Base-by-base conservation (phyloP, 2,113 vertebrate species). In the Psophia crepitans region DNA sequence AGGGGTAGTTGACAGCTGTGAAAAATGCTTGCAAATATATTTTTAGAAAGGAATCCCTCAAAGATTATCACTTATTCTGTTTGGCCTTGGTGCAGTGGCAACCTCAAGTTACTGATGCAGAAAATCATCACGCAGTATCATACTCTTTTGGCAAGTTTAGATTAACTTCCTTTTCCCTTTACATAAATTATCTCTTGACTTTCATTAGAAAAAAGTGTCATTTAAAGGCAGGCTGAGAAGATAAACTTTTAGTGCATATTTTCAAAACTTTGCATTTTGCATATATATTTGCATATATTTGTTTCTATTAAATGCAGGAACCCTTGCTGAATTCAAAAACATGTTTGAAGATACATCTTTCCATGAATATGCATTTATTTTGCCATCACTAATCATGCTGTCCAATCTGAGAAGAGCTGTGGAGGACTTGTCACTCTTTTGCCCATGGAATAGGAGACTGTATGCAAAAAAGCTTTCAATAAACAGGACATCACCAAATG, bases 41-140 rank as follows among this genome's bases (percentile, higher is more conserved):
- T 93, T 95, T 96, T 96, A 96, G 94, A 95, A 96, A 81, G 84
- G 76, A 97, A 96, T 96, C 6, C 11, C 51, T 70, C 46, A 27
- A 86, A 86, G 58, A 73, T 88, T 96, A 51, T 54, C 16, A 63
- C 77, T 65, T 77, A 66, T 83, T 96, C 64, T 49, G 17, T 32
- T 66, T 89, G 86, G 64, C 68, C 51, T 81, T 75, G 46, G 7
- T 68, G 48, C 26, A 66, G 51, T 51, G 56, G 84, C 76, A 70
- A 84, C 84, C 54, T 60, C 44, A 14, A 27, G 56, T 68, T 37
- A 32, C 57, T n/a, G 48, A 44, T 54, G 12, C 28, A 81, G 71
- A 94, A 83, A 93, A 60, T 57, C 63, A 74, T 8, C 37, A 43
- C 11, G 56, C 35, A 58, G 15, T 57, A 35, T 51, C 44, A 49